Percentiles rank a stretch among this genome's conserved stretches.
Evolutionary conservation across 1,140 invertebrate genomes (phyloP).

Genomic region (Ceratosolen fusciceps): DNA sequence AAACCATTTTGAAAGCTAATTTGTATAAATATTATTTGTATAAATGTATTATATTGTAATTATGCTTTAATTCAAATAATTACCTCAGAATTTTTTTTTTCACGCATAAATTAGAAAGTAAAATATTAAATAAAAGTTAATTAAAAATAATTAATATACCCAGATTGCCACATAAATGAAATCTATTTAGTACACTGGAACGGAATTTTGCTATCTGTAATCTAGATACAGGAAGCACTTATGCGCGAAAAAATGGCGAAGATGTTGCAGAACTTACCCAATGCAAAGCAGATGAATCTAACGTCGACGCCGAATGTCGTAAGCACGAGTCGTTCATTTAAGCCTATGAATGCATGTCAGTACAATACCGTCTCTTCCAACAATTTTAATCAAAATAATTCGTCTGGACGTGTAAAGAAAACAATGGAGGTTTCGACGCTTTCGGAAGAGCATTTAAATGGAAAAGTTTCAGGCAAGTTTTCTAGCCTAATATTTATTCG

Average conservation of each 20-base stretch:
- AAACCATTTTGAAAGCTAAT: too few relatives aligned
- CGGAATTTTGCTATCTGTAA: neutral
- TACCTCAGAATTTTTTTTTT: too few relatives aligned
- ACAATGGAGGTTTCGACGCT: slow-evolving; percentile 85
- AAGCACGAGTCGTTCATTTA: slow-evolving; percentile 71
- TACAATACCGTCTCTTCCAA: slow-evolving; percentile 86
- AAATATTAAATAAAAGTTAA: too few relatives aligned
- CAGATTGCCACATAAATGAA: too few relatives aligned
- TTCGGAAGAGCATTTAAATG: slow-evolving; percentile 73
- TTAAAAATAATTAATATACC: too few relatives aligned
- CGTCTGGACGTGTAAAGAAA: slow-evolving; percentile 84
- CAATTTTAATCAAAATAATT: slow-evolving; percentile 86
- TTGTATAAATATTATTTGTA: too few relatives aligned
- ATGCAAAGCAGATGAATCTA: slow-evolving; percentile 68
- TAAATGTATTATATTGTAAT: too few relatives aligned
- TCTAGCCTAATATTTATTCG: neutral
- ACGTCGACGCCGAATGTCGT: slow-evolving; percentile 67
- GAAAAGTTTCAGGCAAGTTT: neutral
- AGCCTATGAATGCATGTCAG: slow-evolving; percentile 78
- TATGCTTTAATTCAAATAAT: too few relatives aligned
- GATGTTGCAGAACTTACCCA: slow-evolving; percentile 60
- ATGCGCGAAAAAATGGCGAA: slow-evolving; percentile 34
- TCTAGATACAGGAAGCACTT: neutral
- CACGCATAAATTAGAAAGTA: too few relatives aligned
- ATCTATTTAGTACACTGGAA: too few relatives aligned